These are phyloP conservation scores for Sweltsa coloradensis DNA, from an alignment of 1,140 invertebrate species.

Conservation along the genomic window DNA sequence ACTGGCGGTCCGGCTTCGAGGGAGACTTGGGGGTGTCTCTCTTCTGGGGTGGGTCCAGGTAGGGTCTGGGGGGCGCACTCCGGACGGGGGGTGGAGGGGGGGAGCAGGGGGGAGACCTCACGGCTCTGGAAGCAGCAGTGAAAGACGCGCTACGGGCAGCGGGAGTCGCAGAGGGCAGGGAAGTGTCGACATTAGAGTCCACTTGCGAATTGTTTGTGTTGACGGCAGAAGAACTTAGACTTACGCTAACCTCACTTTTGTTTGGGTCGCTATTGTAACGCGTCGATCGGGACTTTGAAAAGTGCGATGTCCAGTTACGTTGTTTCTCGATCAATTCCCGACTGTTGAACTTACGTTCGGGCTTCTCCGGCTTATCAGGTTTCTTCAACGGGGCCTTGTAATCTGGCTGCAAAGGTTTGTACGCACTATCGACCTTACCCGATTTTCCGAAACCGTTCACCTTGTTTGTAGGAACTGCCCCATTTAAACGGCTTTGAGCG, in stretches of 20 bases:
- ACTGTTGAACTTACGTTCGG: conserved; percentile 66
- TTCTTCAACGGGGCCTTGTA: conserved; percentile 32
- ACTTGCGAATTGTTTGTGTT: not conserved
- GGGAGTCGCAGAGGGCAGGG: conserved; percentile 23
- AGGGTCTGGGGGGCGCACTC: conserved; percentile 24
- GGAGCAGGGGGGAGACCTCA: conserved; percentile 33
- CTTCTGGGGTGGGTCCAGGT: conserved; percentile 21
- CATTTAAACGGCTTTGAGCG: not conserved
- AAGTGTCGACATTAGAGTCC: not conserved
- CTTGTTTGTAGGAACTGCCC: conserved; percentile 3
- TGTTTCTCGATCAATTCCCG: conserved; percentile 81
- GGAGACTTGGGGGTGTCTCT: conserved; percentile 27
- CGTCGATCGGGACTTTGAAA: conserved; percentile 55
- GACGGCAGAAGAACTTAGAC: conserved; percentile 12
- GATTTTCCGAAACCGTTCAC: conserved; percentile 1
- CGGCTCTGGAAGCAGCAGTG: conserved; percentile 27
- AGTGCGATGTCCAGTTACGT: conserved; percentile 82
- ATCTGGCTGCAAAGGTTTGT: conserved; percentile 31
- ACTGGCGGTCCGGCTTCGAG: no score
- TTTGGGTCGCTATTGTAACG: conserved; percentile 50
- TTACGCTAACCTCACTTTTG: conserved; percentile 25
- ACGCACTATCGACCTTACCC: not conserved
- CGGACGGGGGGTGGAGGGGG: conserved; percentile 31
- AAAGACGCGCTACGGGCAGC: conserved; percentile 31
- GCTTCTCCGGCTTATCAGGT: conserved; percentile 55